Base-by-base conservation (phyloP, 2,113 vertebrate genomes). In the Carollia perspicillata region DNA sequence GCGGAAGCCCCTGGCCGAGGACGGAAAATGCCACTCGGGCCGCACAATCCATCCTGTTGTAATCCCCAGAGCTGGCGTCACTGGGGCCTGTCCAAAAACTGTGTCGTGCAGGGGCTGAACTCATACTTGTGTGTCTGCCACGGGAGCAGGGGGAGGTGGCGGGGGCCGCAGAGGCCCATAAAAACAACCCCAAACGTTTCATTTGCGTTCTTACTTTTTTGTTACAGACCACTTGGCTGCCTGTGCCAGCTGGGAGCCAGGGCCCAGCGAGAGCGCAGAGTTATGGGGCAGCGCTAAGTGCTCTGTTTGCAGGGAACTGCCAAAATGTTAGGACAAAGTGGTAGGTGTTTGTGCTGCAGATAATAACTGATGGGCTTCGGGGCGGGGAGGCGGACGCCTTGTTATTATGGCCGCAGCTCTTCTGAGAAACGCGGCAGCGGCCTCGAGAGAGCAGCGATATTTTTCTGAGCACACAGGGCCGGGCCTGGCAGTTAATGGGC, bases 241-340 rank as follows among this genome's bases (percentile, higher is more conserved):
- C 97, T 40, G 93, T 98, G 98, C 98, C 98, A 98, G 98, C 98
- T 98, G 98, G 98, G 98, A 98, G 97, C 97, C 95, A 98, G 98
- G 97, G 97, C 97, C 98, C 98, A 97, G 97, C 98, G 97, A 98
- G 98, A 98, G 98, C 97, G 97, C 98, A 98, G 98, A 99, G 99
- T 98, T 98, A 99, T 98, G 98, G 98, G 98, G 98, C 99, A 98
- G 98, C 97, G 98, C 98, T 99, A 99, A 99, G 99, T 99, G 99
- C 98, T 99, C 98, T 99, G 99, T 99, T 99, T 99, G 98, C 98
- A 98, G 98, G 98, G 99, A 97, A 98, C 99, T 99, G 99, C 99
- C 99, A 99, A 98, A 98, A 99, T 99, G 99, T 99, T 99, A 99
- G 98, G 98, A 99, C 99, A 99, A 99, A 99, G 99, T 99, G 98